phyloP scores from a whole-genome alignment of 2,113 vertebrate species.

The Eupsittula cactorum region DNA sequence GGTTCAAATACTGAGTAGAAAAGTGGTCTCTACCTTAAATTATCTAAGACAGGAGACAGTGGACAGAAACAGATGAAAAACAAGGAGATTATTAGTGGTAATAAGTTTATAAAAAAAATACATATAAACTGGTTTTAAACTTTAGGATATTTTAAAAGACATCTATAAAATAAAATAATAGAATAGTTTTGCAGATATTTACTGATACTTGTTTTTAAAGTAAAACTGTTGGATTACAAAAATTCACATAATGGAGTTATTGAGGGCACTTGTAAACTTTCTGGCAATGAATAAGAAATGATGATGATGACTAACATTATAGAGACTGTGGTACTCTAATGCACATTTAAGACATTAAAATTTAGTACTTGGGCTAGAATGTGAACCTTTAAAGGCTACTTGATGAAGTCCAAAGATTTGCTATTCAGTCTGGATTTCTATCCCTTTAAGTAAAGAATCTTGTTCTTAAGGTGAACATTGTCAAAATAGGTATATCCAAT shows the following conservation, averaged over 20 bases:
- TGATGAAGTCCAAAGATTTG: neutral
- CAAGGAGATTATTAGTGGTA: neutral
- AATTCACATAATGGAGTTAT: neutral
- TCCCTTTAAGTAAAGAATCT: neutral
- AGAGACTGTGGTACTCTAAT: neutral
- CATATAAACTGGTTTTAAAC: neutral
- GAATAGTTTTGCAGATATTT: neutral
- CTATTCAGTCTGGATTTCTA: neutral
- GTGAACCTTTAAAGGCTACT: neutral
- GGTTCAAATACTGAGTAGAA: neutral
- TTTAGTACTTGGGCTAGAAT: neutral
- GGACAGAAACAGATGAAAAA: neutral
- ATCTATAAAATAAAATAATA: neutral
- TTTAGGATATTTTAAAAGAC: neutral
- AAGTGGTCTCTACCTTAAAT: neutral
- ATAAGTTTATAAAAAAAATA: neutral
- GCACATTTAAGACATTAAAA: neutral
- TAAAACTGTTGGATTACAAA: neutral
- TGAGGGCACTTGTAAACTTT: conserved; percentile 20
- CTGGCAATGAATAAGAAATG: neutral
- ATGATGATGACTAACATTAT: neutral
- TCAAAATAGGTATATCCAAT: neutral
- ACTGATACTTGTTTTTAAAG: neutral
- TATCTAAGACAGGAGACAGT: neutral
- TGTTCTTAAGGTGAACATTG: rapidly evolving